phyloP scores from a whole-genome alignment of 2,113 vertebrate species.

The Pontoporia blainvillei region DNA sequence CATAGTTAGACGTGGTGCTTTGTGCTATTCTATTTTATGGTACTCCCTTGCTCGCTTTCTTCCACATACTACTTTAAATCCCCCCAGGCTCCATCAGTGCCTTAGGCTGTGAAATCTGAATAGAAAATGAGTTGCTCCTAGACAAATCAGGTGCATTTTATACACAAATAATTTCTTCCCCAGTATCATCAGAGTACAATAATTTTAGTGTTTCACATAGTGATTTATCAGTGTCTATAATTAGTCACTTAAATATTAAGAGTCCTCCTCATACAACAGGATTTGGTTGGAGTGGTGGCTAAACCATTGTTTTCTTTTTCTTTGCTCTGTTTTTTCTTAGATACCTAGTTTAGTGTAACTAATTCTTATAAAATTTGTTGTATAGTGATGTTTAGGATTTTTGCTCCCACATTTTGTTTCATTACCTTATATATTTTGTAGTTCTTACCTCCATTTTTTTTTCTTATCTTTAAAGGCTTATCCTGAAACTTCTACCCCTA shows the following conservation, averaged over 20 bases:
- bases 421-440: background rate
- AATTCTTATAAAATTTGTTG: background rate
- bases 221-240: slow-evolving; percentile 43
- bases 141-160: slow-evolving; percentile 58
- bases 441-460: background rate
- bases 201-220: slow-evolving; percentile 36
- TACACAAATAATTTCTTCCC: slow-evolving; percentile 49
- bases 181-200: slow-evolving; percentile 41
- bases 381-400: background rate
- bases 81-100: slow-evolving; percentile 18
- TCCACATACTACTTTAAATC: background rate
- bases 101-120: slow-evolving; percentile 54
- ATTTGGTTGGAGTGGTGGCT: background rate
- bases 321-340: background rate
- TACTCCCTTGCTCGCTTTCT: background rate
- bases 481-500: background rate
- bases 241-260: background rate
- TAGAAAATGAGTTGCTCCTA: slow-evolving; percentile 55
- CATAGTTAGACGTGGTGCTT: background rate
- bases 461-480: background rate
- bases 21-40: background rate
- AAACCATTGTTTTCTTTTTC: background rate
- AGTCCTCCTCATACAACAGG: background rate
- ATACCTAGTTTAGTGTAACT: background rate
- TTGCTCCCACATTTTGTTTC: background rate